Evolutionary conservation across 2,113 vertebrate genomes (phyloP), one percentile per base, ranked within the genome.

Genomic region (Serilophus lunatus): DNA sequence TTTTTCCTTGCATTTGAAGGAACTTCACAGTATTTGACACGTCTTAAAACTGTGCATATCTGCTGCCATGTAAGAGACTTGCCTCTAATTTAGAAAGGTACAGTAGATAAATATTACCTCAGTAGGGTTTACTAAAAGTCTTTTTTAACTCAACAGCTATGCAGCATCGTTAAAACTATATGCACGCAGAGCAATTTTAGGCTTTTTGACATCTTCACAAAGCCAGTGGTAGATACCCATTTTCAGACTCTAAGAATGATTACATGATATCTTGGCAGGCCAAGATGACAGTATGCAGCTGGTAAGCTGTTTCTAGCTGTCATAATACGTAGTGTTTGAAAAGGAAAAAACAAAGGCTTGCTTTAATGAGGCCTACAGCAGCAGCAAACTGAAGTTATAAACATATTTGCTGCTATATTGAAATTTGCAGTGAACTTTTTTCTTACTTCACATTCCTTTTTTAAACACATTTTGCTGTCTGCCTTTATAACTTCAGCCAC

Each of bases 241-340:
- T 92, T 97, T 97, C 90, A 91, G 74, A 69, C 50, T 92, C 49
- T 78, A 68, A 95, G 93, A 96, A 94, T 93, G 93, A 96, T 95
- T 94, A 96, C 95, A 95, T 93, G 93, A 91, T 87, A 94, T 86
- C 71, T 95, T 95, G 95, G 92, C 78, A 95, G 88, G 80, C 70
- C 44, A 50, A 88, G 85, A 94, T 95, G 97, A 96, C 96, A 97
- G 94, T 79, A 79, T 93, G 89, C 88, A 97, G 95, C 95, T 94
- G 87, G 78, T 96, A 94, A 95, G 83, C 81, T 89, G 86, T 91
- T 97, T 97, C 91, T 93, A 97, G 86, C 94, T 97, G 97, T 97
- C 95, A 96, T 97, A 96, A 96, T 86, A 95, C 72, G 82, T 89
- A 94, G 92, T 81, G 78, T 92, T 94, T 96, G 95, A 97, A 96